Conservation (phyloP, 1,140 invertebrate species). For the Zophobas atratus region DNA sequence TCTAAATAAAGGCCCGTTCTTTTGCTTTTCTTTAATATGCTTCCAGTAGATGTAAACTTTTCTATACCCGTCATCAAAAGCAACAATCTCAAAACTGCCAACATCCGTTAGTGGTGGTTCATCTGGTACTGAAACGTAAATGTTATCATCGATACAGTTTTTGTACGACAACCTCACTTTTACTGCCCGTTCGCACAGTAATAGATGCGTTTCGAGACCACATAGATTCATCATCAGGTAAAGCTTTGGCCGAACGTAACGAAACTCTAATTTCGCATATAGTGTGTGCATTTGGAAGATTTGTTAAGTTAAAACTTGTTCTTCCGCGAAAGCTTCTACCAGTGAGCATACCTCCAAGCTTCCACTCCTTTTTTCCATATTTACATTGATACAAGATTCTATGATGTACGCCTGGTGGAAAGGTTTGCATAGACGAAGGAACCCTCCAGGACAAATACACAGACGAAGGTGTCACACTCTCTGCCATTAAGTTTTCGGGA, state of each 20-base stretch:
- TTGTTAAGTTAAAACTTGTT: conserved; percentile 72
- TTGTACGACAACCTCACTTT: conserved; percentile 63
- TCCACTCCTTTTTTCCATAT: conserved; percentile 72
- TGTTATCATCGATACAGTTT: conserved; percentile 4
- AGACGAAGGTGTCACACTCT: conserved; percentile 73
- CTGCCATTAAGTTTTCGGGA: conserved; percentile 71
- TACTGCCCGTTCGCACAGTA: conserved; percentile 74
- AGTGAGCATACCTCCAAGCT: conserved; percentile 46
- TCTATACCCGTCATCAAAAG: conserved; percentile 68
- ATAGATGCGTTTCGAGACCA: conserved; percentile 76
- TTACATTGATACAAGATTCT: conserved; percentile 77
- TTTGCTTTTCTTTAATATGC: conserved; percentile 73
- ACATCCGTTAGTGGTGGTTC: conserved; percentile 75
- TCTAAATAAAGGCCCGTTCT: conserved; percentile 74
- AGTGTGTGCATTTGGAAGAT: conserved; percentile 76
- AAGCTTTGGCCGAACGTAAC: conserved; percentile 72
- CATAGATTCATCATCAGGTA: conserved; percentile 69
- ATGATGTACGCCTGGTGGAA: conserved; percentile 74
- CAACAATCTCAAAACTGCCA: conserved; percentile 77
- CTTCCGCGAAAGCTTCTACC: conserved; percentile 52
- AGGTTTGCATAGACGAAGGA: conserved; percentile 72
- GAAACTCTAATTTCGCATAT: conserved; percentile 79
- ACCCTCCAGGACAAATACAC: conserved; percentile 74
- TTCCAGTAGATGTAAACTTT: conserved; percentile 81
- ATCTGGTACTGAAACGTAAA: conserved; percentile 69